Evolutionary conservation across 2,113 vertebrate genomes (phyloP), one percentile per base, ranked within the genome.

Genomic region (Austrofundulus limnaeus): DNA sequence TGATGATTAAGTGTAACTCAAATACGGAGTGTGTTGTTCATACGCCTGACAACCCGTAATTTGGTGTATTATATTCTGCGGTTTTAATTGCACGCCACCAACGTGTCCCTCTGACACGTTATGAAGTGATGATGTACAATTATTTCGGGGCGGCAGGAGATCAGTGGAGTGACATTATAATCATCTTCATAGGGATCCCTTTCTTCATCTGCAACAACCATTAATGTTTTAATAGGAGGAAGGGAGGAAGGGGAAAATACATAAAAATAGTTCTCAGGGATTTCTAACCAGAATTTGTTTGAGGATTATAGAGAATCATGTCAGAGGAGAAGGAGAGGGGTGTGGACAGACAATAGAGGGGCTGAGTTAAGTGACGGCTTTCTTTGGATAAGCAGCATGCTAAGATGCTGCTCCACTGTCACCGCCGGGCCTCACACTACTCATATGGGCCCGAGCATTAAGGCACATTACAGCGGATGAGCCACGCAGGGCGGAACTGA

Each of bases 101-200:
- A 95, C 94, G 94, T 89, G 87, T 96, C 94, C 78, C 94, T 93
- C 90, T 95, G 95, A 97, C 95, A 97, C 94, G 91, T 96, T 97
- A 97, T 96, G 94, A 97, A 96, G 95, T 94, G 94, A 96, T 97
- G 95, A 97, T 97, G 96, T 97, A 98, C 96, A 97, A 98, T 98
- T 98, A 98, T 95, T 97, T 94, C 94, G 93, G 94, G 95, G 94
- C 94, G 94, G 89, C 79, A 61, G 72, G 94, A 96, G 94, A 95
- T 96, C 95, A 89, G 94, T 91, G 92, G 94, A 96, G 95, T 96
- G 96, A 96, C 96, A 97, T 97, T 97, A 96, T 98, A 97, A 98
- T 97, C 95, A 96, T 96, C 95, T 93, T 95, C 94, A 94, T 85
- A 95, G 94, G 95, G 94, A 96, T 97, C 95, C 94, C 91, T 94